Percentiles rank a stretch among this genome's conserved stretches.
phyloP scores from a whole-genome alignment of 2,113 vertebrate genomes.

The Hydrochoerus hydrochaeris region DNA sequence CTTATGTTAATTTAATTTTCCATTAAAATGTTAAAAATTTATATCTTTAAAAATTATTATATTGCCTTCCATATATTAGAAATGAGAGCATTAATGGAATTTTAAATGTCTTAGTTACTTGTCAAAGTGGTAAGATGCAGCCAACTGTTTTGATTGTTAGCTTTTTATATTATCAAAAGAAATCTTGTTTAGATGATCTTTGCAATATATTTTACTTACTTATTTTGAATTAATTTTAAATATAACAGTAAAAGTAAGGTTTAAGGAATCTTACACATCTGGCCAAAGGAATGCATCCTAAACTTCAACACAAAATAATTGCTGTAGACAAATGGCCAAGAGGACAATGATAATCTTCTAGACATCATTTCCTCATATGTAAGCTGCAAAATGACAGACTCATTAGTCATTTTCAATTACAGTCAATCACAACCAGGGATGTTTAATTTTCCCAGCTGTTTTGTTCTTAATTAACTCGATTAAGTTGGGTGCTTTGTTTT shows the following conservation, averaged over 20 bases:
- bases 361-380: constrained; percentile 70
- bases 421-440: constrained; percentile 60
- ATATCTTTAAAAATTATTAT: constrained; percentile 7
- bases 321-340: constrained; percentile 67
- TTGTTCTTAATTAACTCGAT: constrained; percentile 75
- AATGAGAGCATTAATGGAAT: constrained; percentile 21
- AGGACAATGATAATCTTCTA: constrained; percentile 64
- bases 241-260: not conserved
- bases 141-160: not conserved
- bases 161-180: constrained; percentile 36
- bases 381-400: constrained; percentile 59
- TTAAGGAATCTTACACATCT: not conserved
- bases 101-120: constrained; percentile 45
- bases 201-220: constrained; percentile 18
- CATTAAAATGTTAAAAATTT: not conserved
- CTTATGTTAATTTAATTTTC: not conserved
- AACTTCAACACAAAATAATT: constrained; percentile 69
- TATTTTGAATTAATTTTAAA: constrained; percentile 33
- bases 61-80: constrained; percentile 1
- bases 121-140: constrained; percentile 21
- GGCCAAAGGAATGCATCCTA: not conserved
- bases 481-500: not conserved
- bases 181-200: not conserved
- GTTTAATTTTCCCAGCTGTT: constrained; percentile 70
- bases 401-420: constrained; percentile 75